Percentiles rank a stretch among this genome's conserved stretches.
Evolutionary conservation across 2,113 vertebrate species (phyloP).

Genomic region (Chrysemys picta): DNA sequence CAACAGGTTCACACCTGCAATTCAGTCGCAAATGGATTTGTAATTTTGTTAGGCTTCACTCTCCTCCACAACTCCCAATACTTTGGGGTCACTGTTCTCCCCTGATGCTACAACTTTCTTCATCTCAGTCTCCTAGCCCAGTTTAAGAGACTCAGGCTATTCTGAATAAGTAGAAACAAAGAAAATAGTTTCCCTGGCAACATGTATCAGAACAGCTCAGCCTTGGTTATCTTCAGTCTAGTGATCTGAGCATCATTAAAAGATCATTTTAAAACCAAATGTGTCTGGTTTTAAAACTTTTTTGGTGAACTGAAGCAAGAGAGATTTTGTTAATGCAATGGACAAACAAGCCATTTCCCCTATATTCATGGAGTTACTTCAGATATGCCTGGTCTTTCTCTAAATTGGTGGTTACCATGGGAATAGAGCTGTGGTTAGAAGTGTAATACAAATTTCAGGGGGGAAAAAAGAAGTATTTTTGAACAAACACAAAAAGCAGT

Average conservation of each 20-base stretch:
- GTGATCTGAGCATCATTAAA: neutral
- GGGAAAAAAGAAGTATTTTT: neutral
- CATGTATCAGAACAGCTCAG: neutral
- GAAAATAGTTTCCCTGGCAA: neutral
- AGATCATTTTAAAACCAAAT: neutral
- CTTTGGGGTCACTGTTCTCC: neutral
- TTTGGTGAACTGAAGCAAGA: neutral
- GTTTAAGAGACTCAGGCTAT: neutral
- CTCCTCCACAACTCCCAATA: neutral
- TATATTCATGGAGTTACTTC: neutral
- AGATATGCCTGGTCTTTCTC: neutral
- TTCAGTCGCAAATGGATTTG: neutral
- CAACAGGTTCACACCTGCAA: neutral
- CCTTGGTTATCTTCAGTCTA: neutral
- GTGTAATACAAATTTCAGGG: neutral
- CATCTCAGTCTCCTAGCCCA: neutral
- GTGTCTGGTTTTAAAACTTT: neutral
- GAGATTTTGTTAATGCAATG: neutral
- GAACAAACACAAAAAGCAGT: neutral
- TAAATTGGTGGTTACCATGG: neutral
- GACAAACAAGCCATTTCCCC: neutral
- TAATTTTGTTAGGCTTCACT: neutral
- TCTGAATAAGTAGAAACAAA: neutral
- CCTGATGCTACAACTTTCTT: neutral
- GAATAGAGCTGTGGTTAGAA: neutral